Percentiles rank a stretch among this genome's conserved stretches.
These are phyloP conservation scores for Empidonax alnorum DNA, from an alignment of 2,113 vertebrate species.

Conservation along the genomic window DNA sequence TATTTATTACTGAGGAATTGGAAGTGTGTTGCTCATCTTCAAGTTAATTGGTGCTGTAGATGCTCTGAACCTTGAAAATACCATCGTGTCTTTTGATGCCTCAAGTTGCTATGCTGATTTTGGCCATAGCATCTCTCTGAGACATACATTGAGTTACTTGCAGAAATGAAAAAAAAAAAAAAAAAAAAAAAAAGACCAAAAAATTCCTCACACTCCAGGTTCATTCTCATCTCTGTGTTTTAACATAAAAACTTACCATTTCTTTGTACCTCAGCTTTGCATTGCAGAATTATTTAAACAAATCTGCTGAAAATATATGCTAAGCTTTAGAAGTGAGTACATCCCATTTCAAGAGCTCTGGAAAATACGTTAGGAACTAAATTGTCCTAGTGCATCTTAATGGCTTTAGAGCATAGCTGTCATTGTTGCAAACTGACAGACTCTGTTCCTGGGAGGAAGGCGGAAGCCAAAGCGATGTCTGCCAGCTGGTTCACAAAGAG, in stretches of 20 bases:
- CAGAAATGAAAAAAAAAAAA: background rate
- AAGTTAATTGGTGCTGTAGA: background rate
- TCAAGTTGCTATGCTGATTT: background rate
- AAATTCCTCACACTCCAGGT: accelerated
- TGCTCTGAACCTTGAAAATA: background rate
- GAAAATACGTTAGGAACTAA: background rate
- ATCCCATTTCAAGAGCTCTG: background rate
- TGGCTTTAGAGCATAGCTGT: background rate
- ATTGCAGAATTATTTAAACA: background rate
- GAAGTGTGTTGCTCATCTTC: background rate
- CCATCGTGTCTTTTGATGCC: background rate
- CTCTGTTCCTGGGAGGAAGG: background rate
- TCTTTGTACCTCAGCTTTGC: background rate
- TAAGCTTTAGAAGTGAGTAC: background rate
- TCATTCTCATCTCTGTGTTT: background rate
- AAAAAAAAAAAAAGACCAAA: background rate
- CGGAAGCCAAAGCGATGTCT: conserved; percentile 5
- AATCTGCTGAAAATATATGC: background rate
- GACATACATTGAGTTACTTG: background rate
- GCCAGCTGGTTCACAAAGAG: conserved; percentile 52
- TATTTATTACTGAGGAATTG: background rate
- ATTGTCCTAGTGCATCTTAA: background rate
- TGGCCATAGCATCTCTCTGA: background rate
- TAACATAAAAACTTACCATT: background rate
- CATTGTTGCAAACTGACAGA: background rate